These are phyloP conservation scores for Orchestes rusci DNA, from an alignment of 2,888 invertebrate genomes.

Conservation along the genomic window DNA sequence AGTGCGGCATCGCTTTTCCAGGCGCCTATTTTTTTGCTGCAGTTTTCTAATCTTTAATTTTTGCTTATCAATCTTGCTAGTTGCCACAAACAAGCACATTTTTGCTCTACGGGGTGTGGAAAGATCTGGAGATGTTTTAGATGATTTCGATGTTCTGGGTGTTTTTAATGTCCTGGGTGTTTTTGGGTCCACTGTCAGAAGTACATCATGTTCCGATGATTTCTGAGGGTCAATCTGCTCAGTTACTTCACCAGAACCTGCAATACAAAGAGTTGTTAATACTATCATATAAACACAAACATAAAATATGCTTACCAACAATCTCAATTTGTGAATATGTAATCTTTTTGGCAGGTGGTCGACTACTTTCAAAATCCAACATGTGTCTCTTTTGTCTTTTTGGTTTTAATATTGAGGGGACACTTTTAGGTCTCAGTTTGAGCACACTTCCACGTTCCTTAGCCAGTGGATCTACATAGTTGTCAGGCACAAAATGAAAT, in stretches of 20 bases:
- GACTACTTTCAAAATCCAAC: not conserved
- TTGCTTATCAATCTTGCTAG: not conserved
- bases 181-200: no score
- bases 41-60: not conserved
- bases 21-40: not conserved
- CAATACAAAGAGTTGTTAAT: not conserved
- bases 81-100: not conserved
- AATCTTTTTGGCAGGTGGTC: not conserved
- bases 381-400: not conserved
- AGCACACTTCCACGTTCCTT: constrained; percentile 3
- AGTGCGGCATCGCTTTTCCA: not conserved
- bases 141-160: no score
- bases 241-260: not conserved
- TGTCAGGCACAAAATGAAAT: not conserved
- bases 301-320: not conserved
- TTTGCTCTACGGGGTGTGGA: not conserved
- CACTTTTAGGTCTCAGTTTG: constrained; percentile 5
- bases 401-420: constrained; percentile 6
- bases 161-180: no score
- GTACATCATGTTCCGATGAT: not conserved
- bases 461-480: constrained; percentile 2
- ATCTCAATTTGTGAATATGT: not conserved
- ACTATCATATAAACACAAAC: not conserved
- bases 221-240: not conserved
- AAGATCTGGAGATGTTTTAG: not conserved